These are phyloP conservation scores for Pararge aegeria DNA, from an alignment of 1,140 invertebrate genomes.

Conservation along the genomic window DNA sequence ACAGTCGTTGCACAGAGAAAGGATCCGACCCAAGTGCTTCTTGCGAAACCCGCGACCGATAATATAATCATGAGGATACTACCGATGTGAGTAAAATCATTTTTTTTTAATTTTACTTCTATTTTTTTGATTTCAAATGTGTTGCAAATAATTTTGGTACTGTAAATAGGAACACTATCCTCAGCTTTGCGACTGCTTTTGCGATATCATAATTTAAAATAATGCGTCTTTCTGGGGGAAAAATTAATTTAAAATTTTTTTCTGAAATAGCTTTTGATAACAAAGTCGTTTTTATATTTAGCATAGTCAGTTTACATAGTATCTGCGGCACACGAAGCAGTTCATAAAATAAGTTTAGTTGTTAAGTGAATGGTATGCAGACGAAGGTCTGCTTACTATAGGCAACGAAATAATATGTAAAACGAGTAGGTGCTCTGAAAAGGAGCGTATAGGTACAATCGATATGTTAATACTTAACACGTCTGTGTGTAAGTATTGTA, in stretches of 20 bases:
- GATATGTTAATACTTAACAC: slow-evolving; percentile 23
- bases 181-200: slow-evolving; percentile 57
- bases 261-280: neutral
- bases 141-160: neutral
- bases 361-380: slow-evolving; percentile 29
- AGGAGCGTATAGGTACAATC: slow-evolving; percentile 28
- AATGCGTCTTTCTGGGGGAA: slow-evolving; percentile 6
- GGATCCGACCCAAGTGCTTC: slow-evolving; percentile 45
- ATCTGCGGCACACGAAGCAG: slow-evolving; percentile 27
- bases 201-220: slow-evolving; percentile 41
- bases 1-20: slow-evolving; percentile 54
- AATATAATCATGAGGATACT: slow-evolving; percentile 63
- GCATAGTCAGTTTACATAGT: slow-evolving; percentile 3
- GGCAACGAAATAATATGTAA: slow-evolving; percentile 26
- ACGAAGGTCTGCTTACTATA: slow-evolving; percentile 26
- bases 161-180: neutral
- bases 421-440: slow-evolving; percentile 25
- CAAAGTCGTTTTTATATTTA: neutral
- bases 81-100: slow-evolving; percentile 57
- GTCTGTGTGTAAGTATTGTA: slow-evolving; percentile 38
- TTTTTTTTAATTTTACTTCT: neutral
- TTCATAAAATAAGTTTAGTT: slow-evolving; percentile 19
- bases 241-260: neutral
- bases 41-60: slow-evolving; percentile 39
- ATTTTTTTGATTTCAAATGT: neutral